Evolutionary conservation across 1,140 invertebrate genomes (phyloP), one percentile per base, ranked within the genome.

Genomic region (Bathynomus jamesi): DNA sequence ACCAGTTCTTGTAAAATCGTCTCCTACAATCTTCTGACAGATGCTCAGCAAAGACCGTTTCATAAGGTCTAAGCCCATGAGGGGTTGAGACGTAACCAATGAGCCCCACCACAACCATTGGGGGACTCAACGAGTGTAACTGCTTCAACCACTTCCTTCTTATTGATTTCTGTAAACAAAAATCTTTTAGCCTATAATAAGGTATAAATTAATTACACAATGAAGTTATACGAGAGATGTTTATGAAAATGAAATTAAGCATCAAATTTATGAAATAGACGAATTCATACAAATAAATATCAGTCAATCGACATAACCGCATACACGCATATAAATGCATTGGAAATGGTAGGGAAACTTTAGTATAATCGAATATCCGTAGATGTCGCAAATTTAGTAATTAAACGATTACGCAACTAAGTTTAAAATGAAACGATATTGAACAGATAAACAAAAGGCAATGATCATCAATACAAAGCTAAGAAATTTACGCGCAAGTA

Each of bases 1-100:
- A 99, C 98, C 98, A 99, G 85, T 99, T 99, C 87, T 99, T 99
- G 87, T 99, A 99, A 87, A 99, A 99, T 78, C 98, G 88, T 81
- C 98, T 90, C 78, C 93, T 89, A 83, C 95, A 99, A 81, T 99
- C 98, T 85, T 99, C 98, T 53, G 93, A 93, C 79, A 99, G 86
- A 87, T 99, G 98, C 83, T 99, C 96, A 69, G 98, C 96, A 91
- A 94, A 99, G 29, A 99, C 90, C 66, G 96, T 97, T 74, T 95
- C 93, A 72, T 99, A 87, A 71, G 93, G 91, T 75, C 95, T 87
- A 65, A 98, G 86, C 80, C 98, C 98, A 84, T 93, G 92, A 30
- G 97, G 97, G 72, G 98, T 99, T 82, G 98, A 94, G 78, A 99
- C 98, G 84, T 99, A 99, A 63, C 98, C 98, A 80, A 98, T 94